These are phyloP conservation scores for Popillia japonica DNA, from an alignment of 1,140 invertebrate species.

Conservation along the genomic window DNA sequence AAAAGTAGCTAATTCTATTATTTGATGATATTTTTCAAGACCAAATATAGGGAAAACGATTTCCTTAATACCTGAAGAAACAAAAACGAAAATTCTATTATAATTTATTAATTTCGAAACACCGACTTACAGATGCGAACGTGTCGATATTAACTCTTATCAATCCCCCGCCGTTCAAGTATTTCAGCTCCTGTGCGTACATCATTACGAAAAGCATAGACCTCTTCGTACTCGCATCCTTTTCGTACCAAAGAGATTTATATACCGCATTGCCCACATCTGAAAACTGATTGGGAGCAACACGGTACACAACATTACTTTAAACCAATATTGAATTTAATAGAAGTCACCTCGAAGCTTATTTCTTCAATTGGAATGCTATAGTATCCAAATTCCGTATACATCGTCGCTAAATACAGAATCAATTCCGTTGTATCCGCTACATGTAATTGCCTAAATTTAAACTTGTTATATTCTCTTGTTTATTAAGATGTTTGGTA, in stretches of 20 bases:
- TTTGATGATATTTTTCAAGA: background rate
- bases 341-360: background rate
- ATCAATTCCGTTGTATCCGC: slow-evolving; percentile 6
- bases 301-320: background rate
- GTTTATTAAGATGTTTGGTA: background rate
- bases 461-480: background rate
- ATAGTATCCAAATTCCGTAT: background rate
- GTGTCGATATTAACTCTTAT: background rate
- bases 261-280: background rate
- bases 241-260: background rate
- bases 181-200: background rate
- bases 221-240: background rate
- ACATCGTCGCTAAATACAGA: slow-evolving; percentile 8
- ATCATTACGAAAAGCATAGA: background rate
- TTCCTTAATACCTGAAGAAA: background rate
- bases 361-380: slow-evolving; percentile 1
- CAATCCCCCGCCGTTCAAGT: background rate
- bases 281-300: background rate
- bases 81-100: background rate
- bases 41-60: background rate
- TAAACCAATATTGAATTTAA: background rate
- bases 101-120: background rate
- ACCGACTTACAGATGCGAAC: background rate
- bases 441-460: background rate
- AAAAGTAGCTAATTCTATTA: too few species aligned